Conservation (phyloP, 1,140 invertebrate species). For the Atopsyche davidsoni region DNA sequence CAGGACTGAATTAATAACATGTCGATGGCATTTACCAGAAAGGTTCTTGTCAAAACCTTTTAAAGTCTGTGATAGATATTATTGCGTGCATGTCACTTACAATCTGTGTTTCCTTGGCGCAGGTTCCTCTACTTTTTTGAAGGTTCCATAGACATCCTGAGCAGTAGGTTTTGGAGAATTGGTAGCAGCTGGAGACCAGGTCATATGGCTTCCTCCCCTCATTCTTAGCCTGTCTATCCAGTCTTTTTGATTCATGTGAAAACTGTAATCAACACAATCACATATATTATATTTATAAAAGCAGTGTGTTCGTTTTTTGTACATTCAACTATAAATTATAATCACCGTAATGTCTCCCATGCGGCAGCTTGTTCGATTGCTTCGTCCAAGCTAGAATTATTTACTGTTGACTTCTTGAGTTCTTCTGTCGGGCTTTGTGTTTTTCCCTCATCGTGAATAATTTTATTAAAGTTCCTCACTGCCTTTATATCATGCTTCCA, state of each 20-base stretch:
- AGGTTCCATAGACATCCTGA: constrained; percentile 13
- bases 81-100: too few species aligned
- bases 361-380: constrained; percentile 7
- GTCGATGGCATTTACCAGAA: too few species aligned
- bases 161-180: constrained; percentile 12
- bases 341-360: constrained; percentile 9
- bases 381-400: neutral
- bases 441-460: constrained; percentile 18
- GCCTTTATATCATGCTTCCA: constrained; percentile 65
- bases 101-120: constrained; percentile 11
- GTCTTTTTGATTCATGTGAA: constrained; percentile 7
- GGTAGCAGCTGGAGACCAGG: constrained; percentile 22
- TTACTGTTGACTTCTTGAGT: neutral
- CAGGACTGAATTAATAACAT: too few species aligned
- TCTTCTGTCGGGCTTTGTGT: neutral
- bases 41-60: too few species aligned
- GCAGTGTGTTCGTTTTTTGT: neutral
- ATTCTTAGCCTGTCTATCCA: constrained; percentile 7
- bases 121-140: constrained; percentile 12
- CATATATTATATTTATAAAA: neutral
- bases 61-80: too few species aligned
- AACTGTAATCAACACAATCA: constrained; percentile 2
- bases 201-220: constrained; percentile 14
- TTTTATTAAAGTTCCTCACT: constrained; percentile 49
- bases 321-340: constrained; percentile 1